Conservation (phyloP, 2,113 vertebrate genomes). For the Gulo gulo region DNA sequence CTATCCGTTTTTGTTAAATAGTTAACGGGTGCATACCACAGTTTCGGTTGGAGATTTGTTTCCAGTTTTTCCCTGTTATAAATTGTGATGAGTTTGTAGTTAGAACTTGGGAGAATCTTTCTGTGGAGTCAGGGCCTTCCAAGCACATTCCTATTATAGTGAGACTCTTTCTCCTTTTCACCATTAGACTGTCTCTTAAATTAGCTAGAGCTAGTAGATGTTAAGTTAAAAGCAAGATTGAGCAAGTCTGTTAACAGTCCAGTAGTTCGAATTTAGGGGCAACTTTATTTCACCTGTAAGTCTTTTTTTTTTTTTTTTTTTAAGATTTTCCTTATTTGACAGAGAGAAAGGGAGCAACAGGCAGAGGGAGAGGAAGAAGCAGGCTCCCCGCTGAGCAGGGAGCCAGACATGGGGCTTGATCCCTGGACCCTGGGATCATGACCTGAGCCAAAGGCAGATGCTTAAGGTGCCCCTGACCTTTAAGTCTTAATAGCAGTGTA, state of each 20-base stretch:
- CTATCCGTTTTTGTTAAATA: not conserved
- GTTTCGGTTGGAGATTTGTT: not conserved
- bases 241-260: not conserved
- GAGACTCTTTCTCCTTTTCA: not conserved
- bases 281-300: not conserved
- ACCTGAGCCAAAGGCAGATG: not conserved
- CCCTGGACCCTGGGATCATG: not conserved
- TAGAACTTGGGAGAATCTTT: slow-evolving; percentile 15
- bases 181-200: not conserved
- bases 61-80: not conserved
- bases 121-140: not conserved
- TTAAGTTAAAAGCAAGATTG: slow-evolving; percentile 6
- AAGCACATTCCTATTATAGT: not conserved
- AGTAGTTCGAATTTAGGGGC: not conserved
- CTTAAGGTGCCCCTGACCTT: not conserved
- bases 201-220: not conserved
- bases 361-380: not conserved
- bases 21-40: not conserved
- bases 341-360: not conserved
- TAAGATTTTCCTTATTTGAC: not conserved
- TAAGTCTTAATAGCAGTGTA: not conserved
- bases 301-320: not conserved
- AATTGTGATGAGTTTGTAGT: not conserved
- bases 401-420: not conserved
- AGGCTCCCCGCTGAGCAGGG: not conserved